Base-by-base conservation (phyloP, 2,888 invertebrate species). In the Cantharis nigra region DNA sequence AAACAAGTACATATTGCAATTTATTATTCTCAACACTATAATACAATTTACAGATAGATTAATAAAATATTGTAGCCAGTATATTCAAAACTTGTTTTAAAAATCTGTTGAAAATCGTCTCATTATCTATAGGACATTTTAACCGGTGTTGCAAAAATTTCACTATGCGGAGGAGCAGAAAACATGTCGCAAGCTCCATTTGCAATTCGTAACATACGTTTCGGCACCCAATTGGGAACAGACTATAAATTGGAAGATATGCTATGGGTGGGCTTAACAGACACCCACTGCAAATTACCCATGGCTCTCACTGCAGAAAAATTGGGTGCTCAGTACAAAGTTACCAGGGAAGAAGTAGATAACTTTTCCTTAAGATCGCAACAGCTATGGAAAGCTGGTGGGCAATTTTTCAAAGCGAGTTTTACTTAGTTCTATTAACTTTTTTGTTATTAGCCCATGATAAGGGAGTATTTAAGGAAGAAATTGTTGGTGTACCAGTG, bases 241-340 rank as follows among this genome's bases (percentile, higher is more conserved):
- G 94, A 92, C 82, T 91, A 93, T 75, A 91, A 92, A 80, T 91
- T 98, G 81, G 98, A 98, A 88, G 98, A 99, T 89, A 91, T 94
- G 0, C 89, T 99, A 13, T 98, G 98, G 98, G 90, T 93, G 0
- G 94, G 96, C 3, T 91, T 99, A 1, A 94, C 95, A 0, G 99
- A 99, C 87, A 91, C 93, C 0, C 94, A 96, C 88, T 96, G 97
- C 86, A 95, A 96, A 80, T 90, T 97, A 49, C 97, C 98, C 0
- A 99, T 99, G 99, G 98, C 96, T 2, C 89, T 98, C 85, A 99
- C 99, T 0, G 98, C 98, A 0, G 98, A 98, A 89, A 98, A 97
- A 87, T 90, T 98, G 69, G 97, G 96, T 0, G 95, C 93, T 75
- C 93, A 97, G 87, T 97, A 93, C 85, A 93, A 94, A 70, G 90